phyloP scores from a whole-genome alignment of 2,888 invertebrate genomes.

The Beris chalybata region DNA sequence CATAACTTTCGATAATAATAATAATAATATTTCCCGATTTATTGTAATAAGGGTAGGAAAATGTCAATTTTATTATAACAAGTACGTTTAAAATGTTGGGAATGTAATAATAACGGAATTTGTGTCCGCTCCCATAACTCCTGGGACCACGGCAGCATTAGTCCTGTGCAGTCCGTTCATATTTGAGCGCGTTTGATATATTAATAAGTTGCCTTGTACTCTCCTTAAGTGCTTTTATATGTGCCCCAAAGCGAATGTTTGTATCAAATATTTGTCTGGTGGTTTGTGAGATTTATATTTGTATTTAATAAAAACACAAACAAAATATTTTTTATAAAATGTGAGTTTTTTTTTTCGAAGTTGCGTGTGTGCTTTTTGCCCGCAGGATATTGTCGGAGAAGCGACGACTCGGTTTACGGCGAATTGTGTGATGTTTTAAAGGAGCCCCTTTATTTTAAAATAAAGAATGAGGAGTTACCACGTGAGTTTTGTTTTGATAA shows the following conservation, averaged over 20 bases:
- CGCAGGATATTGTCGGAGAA: no score
- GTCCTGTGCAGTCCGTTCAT: conserved; percentile 17
- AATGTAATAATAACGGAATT: background rate
- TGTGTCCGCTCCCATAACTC: background rate
- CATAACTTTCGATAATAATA: background rate
- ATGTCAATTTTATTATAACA: background rate
- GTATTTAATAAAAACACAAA: no score
- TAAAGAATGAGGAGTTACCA: no score
- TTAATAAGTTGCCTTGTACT: conserved; percentile 25
- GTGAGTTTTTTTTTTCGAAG: background rate
- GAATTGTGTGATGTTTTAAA: no score
- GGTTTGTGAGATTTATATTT: conserved; percentile 33
- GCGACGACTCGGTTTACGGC: no score
- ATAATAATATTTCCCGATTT: background rate
- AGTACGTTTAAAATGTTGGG: conserved; percentile 1
- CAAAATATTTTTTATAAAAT: conserved; percentile 28
- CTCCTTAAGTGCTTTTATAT: conserved; percentile 29
- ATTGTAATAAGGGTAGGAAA: conserved; percentile 4
- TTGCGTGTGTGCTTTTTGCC: background rate
- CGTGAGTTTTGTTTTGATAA: no score
- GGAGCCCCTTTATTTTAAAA: no score
- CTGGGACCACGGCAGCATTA: background rate
- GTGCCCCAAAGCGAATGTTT: conserved; percentile 43
- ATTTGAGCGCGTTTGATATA: conserved; percentile 15
- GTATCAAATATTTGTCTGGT: conserved; percentile 45